Percentiles rank a stretch among this genome's conserved stretches.
phyloP scores from a whole-genome alignment of 2,113 vertebrate species.

The Oryzias celebensis region DNA sequence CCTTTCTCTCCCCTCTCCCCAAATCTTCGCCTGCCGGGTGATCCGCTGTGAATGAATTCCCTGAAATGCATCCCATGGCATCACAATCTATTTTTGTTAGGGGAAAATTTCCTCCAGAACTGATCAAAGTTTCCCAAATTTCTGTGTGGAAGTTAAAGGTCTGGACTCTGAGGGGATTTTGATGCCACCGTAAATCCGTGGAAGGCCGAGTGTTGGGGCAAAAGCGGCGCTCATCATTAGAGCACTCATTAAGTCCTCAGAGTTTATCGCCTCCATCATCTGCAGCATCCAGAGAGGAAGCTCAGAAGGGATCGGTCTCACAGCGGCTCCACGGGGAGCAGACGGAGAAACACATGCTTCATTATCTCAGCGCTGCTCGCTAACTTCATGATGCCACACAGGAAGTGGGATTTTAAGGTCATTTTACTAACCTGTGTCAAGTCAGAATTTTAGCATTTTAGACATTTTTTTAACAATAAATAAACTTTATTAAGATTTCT shows the following conservation, averaged over 20 bases:
- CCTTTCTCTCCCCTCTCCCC: neutral
- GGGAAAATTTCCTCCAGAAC: too few relatives aligned
- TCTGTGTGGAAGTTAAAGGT: too few relatives aligned
- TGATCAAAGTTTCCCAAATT: too few relatives aligned
- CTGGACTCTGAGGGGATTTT: too few relatives aligned
- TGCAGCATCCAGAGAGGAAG: constrained; percentile 3
- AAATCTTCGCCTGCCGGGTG: neutral
- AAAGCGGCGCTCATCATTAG: neutral
- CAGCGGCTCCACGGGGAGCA: neutral
- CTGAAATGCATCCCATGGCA: too few relatives aligned
- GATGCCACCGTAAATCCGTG: too few relatives aligned
- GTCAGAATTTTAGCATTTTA: too few relatives aligned
- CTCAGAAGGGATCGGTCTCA: neutral
- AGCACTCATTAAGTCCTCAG: neutral
- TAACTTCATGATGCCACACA: neutral
- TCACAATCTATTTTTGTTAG: too few relatives aligned
- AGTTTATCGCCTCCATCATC: constrained; percentile 10
- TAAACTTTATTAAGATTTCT: too few relatives aligned
- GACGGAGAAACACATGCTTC: neutral
- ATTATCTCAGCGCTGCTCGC: neutral
- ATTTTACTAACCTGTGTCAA: too few relatives aligned
- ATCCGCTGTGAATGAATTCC: neutral
- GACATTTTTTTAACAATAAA: too few relatives aligned
- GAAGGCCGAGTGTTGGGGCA: neutral
- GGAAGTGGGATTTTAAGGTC: too few relatives aligned